Evolutionary conservation across 2,113 vertebrate genomes (phyloP), one percentile per base, ranked within the genome.

Genomic region (Spermophilus dauricus): DNA sequence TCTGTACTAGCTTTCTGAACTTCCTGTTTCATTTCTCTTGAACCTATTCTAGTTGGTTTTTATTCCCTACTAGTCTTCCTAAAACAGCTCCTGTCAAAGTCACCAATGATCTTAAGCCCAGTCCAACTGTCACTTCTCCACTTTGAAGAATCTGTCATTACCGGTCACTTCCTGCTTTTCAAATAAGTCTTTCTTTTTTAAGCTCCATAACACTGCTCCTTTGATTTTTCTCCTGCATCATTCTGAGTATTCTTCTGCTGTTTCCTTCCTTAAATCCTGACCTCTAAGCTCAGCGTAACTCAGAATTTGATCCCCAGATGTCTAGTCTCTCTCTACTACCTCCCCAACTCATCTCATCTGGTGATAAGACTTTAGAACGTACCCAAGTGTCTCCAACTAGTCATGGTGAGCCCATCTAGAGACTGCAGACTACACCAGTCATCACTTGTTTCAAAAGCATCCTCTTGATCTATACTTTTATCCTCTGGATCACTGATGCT

Each of bases 391-490:
- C 48, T 17, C 4, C 17, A 61, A 61, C 6, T 84, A 97, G 97
- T 10, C 87, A 99, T 99, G 99, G 99, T 99, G 97, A 99, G 99
- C 58, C 99, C 99, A 4, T 99, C 99, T 89, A 99, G 97, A 98
- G 99, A 96, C 98, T 99, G 91, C 99, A 99, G 98, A 99, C 99
- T 28, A 99, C 99, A 98, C 99, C 99, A 12, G 99, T 99, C 86
- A 99, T 99, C 69, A 99, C 99, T 82, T 99, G 99, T 97, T 98
- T 99, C 95, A 99, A 99, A 98, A 99, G 99, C 83, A 99, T 99
- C 93, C 99, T 99, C 72, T 98, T 99, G 97, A 99, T 99, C 89
- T 99, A 99, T 99, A 99, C 99, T 98, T 99, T 99, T 72, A 98
- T 99, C 91, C 99, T 99, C 97, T 99, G 99, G 99, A 98, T 99